phyloP scores from a whole-genome alignment of 2,113 vertebrate genomes.

The Cacatua alba region DNA sequence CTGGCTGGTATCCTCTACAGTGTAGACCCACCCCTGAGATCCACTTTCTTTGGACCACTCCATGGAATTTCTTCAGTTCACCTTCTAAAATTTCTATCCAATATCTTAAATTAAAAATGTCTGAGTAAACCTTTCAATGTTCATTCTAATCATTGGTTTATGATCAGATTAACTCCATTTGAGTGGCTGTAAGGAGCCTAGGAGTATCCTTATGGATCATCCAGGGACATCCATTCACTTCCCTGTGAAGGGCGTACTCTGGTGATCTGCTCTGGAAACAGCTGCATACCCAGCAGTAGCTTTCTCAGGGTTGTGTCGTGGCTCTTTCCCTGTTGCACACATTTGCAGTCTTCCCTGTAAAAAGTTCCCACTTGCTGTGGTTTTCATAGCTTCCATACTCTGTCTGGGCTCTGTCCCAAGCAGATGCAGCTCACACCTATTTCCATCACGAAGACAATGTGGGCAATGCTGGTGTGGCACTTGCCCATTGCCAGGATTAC shows the following conservation, averaged over 20 bases:
- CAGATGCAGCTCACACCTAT: background rate
- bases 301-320: background rate
- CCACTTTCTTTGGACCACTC: background rate
- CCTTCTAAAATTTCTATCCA: conserved; percentile 1
- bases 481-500: too few relatives aligned
- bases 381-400: background rate
- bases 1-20: background rate
- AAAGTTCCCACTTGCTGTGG: background rate
- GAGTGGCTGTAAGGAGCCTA: background rate
- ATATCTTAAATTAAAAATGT: background rate
- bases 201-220: background rate
- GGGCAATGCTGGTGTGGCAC: background rate
- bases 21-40: background rate
- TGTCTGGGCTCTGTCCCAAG: background rate
- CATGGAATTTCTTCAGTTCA: conserved; percentile 11
- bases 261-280: fast-evolving
- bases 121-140: background rate
- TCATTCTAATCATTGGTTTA: background rate
- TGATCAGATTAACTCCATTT: background rate
- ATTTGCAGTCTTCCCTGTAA: background rate
- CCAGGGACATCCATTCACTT: fast-evolving
- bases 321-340: background rate
- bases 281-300: background rate
- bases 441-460: fast-evolving
- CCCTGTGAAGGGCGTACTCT: background rate